Percentiles rank a stretch among this genome's conserved stretches.
Evolutionary conservation across 2,113 vertebrate species (phyloP).

Genomic region (Lipophrys pholis): DNA sequence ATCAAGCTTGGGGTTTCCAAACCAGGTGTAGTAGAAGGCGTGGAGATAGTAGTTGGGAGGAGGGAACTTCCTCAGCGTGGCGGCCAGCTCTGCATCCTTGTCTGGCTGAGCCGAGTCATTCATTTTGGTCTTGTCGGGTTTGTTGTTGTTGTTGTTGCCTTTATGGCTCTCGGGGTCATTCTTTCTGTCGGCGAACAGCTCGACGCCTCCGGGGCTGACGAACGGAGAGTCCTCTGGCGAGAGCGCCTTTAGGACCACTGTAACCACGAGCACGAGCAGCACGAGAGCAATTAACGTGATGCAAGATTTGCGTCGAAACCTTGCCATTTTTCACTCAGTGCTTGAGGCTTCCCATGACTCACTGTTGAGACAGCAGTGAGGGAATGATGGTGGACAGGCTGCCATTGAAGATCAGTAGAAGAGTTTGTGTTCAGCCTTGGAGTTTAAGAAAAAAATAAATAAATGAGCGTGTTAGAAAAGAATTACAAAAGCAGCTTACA

Average conservation of each 20-base stretch:
- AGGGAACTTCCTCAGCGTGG: constrained; percentile 78
- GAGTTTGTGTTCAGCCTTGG: no score
- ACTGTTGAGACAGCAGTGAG: constrained; percentile 39
- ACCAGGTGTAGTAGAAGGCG: constrained; percentile 96
- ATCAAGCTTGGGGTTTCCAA: constrained; percentile 92
- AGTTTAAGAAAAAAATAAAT: no score
- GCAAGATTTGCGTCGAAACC: constrained; percentile 91
- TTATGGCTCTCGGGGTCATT: constrained; percentile 36
- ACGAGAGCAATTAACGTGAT: constrained; percentile 86
- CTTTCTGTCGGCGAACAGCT: constrained; percentile 80
- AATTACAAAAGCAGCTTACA: no score
- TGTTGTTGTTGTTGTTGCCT: constrained; percentile 39
- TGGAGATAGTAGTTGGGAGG: constrained; percentile 94
- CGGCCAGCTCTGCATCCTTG: constrained; percentile 66
- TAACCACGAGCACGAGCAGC: constrained; percentile 88
- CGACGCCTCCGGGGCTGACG: constrained; percentile 82
- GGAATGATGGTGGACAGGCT: background rate
- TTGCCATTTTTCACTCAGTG: constrained; percentile 86
- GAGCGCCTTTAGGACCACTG: constrained; percentile 89
- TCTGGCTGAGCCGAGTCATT: constrained; percentile 45
- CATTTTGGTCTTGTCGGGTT: constrained; percentile 58
- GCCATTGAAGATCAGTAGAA: no score
- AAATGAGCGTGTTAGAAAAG: no score
- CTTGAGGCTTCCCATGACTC: constrained; percentile 38
- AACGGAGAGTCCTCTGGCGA: constrained; percentile 86